Percentiles rank a stretch among this genome's conserved stretches.
Conservation (phyloP, 2,113 vertebrate species). For the Tragelaphus imberbis region DNA sequence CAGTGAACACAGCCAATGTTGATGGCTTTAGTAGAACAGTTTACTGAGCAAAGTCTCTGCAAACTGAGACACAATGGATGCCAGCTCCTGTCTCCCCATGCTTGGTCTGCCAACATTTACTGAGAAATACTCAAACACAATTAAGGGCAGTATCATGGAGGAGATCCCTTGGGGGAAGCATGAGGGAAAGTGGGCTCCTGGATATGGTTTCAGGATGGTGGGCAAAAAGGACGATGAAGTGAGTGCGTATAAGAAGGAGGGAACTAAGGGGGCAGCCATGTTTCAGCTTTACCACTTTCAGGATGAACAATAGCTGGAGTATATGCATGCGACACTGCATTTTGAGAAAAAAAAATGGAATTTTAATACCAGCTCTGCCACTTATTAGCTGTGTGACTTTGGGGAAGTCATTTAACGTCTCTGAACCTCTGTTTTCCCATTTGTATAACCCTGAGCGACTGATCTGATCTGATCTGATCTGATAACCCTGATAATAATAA, state of each 20-base stretch:
- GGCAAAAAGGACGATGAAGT: not conserved
- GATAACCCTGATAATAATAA: not conserved
- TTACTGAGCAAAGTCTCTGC: not conserved
- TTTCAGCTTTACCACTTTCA: slow-evolving; percentile 8
- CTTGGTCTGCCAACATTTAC: not conserved
- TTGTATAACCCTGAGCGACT: not conserved
- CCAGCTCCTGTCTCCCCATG: not conserved
- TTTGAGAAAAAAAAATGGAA: slow-evolving; percentile 1
- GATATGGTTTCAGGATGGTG: not conserved
- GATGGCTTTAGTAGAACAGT: not conserved
- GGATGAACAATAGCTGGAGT: not conserved
- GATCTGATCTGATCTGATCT: no score
- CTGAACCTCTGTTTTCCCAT: not conserved
- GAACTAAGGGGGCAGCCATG: not conserved
- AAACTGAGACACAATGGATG: not conserved
- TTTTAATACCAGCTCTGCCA: not conserved
- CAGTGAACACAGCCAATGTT: not conserved
- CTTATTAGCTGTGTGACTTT: slow-evolving; percentile 22
- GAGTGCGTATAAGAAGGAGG: not conserved
- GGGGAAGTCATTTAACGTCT: slow-evolving; percentile 14
- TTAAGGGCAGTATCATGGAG: not conserved
- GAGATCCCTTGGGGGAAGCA: not conserved
- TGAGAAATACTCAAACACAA: slow-evolving; percentile 1
- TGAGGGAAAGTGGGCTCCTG: not conserved
- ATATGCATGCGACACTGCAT: not conserved